These are phyloP conservation scores for Pogonus chalceus DNA, from an alignment of 1,140 invertebrate genomes.

Conservation along the genomic window DNA sequence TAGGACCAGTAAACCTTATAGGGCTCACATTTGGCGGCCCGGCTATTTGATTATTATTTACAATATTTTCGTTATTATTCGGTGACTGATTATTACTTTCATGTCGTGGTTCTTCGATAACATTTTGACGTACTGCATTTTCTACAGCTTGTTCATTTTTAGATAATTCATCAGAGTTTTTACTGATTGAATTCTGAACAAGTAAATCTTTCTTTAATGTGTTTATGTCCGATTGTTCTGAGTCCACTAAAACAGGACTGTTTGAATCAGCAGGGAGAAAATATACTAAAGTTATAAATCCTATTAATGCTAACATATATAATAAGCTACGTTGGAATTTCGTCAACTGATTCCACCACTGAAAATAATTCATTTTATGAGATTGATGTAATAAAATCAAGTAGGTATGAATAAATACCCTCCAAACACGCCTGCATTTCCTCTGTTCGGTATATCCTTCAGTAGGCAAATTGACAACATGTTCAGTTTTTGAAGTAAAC, in stretches of 20 bases:
- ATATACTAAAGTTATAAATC: slow-evolving; percentile 46
- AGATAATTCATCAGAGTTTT: slow-evolving; percentile 11
- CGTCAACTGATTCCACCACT: slow-evolving; percentile 79
- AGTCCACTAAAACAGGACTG: slow-evolving; percentile 21
- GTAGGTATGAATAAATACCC: neutral
- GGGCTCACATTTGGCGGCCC: slow-evolving; percentile 18
- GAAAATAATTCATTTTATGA: slow-evolving; percentile 24
- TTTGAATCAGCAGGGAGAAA: slow-evolving; percentile 36
- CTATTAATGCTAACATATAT: slow-evolving; percentile 46
- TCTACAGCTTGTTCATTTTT: slow-evolving; percentile 18
- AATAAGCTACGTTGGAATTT: slow-evolving; percentile 67
- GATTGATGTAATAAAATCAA: neutral
- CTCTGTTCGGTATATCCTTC: neutral
- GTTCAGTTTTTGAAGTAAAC: slow-evolving; percentile 2
- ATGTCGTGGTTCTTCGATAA: slow-evolving; percentile 26
- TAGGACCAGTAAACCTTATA: slow-evolving; percentile 49
- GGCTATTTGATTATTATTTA: slow-evolving; percentile 22
- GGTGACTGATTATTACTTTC: slow-evolving; percentile 1
- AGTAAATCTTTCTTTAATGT: slow-evolving; percentile 18
- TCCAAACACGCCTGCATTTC: neutral
- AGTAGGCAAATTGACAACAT: neutral
- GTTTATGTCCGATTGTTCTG: slow-evolving; percentile 29
- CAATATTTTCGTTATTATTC: slow-evolving; percentile 20
- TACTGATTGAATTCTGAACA: slow-evolving; percentile 17
- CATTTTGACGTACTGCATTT: slow-evolving; percentile 18